Conservation (phyloP, 2,888 invertebrate genomes). For the Ryuthela nishihirai region DNA sequence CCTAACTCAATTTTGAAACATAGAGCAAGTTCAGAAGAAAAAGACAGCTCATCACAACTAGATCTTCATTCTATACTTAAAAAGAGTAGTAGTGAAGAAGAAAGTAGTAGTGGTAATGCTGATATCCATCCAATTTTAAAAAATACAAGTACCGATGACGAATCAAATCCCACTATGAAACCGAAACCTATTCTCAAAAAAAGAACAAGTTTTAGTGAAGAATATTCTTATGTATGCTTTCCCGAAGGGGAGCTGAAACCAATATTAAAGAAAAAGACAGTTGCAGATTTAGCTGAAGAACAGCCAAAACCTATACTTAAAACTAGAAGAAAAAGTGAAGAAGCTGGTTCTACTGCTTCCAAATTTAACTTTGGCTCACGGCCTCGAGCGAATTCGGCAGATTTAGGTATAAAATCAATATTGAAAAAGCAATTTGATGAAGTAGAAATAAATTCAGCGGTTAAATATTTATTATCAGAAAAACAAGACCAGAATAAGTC, state of each 20-base stretch:
- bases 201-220: constrained; percentile 69
- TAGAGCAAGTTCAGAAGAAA: constrained; percentile 75
- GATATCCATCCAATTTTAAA: constrained; percentile 53
- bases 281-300: constrained; percentile 65
- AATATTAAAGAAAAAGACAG: constrained; percentile 80
- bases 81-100: constrained; percentile 58
- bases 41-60: constrained; percentile 69
- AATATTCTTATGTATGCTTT: constrained; percentile 41
- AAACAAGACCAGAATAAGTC: no score
- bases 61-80: constrained; percentile 67
- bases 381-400: constrained; percentile 33
- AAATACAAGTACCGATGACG: constrained; percentile 29
- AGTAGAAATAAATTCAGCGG: no score
- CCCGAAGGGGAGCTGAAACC: constrained; percentile 56
- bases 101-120: constrained; percentile 55
- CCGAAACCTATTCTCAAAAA: constrained; percentile 72
- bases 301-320: constrained; percentile 47
- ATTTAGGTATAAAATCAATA: constrained; percentile 24
- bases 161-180: constrained; percentile 9
- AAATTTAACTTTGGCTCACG: constrained; percentile 23
- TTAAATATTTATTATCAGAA: no score
- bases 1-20: constrained; percentile 57
- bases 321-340: constrained; percentile 32
- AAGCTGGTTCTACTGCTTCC: constrained; percentile 7
- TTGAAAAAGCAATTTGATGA: neutral